phyloP scores from a whole-genome alignment of 2,888 invertebrate genomes.

The Trichopria drosophilae region DNA sequence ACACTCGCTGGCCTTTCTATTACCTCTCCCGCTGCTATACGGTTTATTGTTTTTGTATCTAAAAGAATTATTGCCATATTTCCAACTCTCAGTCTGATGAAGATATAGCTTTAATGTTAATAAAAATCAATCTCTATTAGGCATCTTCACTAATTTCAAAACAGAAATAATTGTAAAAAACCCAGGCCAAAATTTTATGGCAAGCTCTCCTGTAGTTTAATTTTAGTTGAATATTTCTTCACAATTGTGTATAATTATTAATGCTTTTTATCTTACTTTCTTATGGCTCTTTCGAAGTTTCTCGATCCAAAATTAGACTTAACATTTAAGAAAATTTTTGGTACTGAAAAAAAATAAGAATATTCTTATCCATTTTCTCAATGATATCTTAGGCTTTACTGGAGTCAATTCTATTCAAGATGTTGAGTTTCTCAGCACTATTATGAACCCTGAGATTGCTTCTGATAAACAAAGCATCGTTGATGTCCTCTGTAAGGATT shows the following conservation, averaged over 20 bases:
- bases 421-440: conserved; percentile 37
- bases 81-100: no score
- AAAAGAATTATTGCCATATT: no score
- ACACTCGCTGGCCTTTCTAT: conserved; percentile 21
- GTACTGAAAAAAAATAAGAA: conserved; percentile 33
- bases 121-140: no score
- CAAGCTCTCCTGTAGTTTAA: no score
- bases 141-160: no score
- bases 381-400: conserved; percentile 36
- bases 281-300: conserved; percentile 34
- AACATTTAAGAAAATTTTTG: conserved; percentile 28
- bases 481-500: conserved; percentile 43
- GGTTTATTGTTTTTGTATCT: conserved; percentile 25
- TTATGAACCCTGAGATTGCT: conserved; percentile 39
- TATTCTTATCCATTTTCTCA: conserved; percentile 35
- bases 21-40: conserved; percentile 26
- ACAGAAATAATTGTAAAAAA: no score
- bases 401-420: conserved; percentile 39
- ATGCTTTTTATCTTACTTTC: conserved; percentile 20
- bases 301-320: conserved; percentile 30
- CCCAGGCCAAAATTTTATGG: no score
- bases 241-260: conserved; percentile 9
- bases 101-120: no score
- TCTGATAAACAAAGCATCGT: conserved; percentile 42
- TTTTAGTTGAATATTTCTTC: conserved; percentile 17